Evolutionary conservation across 2,113 vertebrate genomes (phyloP).

Genomic region (Leuciscus idus): DNA sequence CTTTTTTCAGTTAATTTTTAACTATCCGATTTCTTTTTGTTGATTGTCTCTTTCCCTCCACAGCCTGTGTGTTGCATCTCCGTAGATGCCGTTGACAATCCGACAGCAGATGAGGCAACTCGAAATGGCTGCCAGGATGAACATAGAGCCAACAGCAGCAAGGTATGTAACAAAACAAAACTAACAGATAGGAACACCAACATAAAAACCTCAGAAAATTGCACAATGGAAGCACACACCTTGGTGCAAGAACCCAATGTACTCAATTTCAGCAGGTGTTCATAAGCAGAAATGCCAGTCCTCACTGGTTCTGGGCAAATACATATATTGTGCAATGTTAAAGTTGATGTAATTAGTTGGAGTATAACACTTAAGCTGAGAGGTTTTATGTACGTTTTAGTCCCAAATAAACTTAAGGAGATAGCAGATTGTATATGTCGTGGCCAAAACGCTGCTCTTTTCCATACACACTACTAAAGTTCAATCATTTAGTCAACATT

Average conservation of each 20-base stretch:
- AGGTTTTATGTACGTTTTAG: not conserved
- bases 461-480: not conserved
- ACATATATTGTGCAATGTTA: not conserved
- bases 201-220: not conserved
- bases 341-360: not conserved
- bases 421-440: not conserved
- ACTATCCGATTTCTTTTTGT: not conserved
- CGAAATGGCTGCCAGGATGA: conserved; percentile 87
- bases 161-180: conserved; percentile 72
- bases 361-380: not conserved
- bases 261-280: not conserved
- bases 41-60: not conserved
- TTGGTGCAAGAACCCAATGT: not conserved
- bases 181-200: not conserved
- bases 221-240: not conserved
- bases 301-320: not conserved
- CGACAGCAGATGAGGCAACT: conserved; percentile 75
- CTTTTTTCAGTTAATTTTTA: too few relatives aligned
- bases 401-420: not conserved
- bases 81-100: conserved; percentile 72
- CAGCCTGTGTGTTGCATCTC: conserved; percentile 75
- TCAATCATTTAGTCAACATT: not conserved
- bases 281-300: not conserved
- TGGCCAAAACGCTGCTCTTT: not conserved
- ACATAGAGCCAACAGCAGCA: conserved; percentile 74